Base-by-base conservation (phyloP, 2,113 vertebrate genomes). In the Dipodomys ordii region DNA sequence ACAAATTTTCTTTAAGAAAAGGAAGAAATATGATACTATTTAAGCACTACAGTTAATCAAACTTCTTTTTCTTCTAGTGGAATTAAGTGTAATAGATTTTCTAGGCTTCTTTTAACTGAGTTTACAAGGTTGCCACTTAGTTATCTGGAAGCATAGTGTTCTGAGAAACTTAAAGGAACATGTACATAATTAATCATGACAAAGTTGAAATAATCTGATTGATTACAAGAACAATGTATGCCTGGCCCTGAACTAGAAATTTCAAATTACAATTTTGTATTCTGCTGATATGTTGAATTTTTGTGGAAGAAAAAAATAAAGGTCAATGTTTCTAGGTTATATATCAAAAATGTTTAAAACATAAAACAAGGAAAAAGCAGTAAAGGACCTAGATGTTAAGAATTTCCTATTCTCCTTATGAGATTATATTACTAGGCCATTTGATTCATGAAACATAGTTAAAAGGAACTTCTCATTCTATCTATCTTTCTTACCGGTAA, bases 171-270 rank as follows among this genome's bases (percentile, higher is more conserved):
- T 97, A 95, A 93, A 96, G 76, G 62, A 90, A 91, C 93, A 96
- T 95, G 92, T 90, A 91, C 92, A 90, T 96, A 97, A 96, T 96
- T 96, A 97, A 97, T 97, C 96, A 94, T 96, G 96, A 96, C 95
- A 97, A 97, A 96, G 67, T 96, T 96, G 71, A 96, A 85, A 96
- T 96, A 96, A 97, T 97, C 97, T 97, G 94, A 96, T 97, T 97
- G 95, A 97, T 97, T 97, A 97, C 92, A 96, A 94, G 94, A 96
- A 97, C 90, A 95, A 94, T 94, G 90, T 96, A 67, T 93, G 90
- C 74, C 85, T 96, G 88, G 69, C 62, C 93, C 90, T 93, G 90
- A 97, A 97, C 88, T 92, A 96, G 93, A 96, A 95, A 93, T 68
- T 96, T 96, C 95, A 96, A 96, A 97, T 97, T 96, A 96, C 87